Base-by-base conservation (phyloP, 2,113 vertebrate genomes). In the Penelope pileata region DNA sequence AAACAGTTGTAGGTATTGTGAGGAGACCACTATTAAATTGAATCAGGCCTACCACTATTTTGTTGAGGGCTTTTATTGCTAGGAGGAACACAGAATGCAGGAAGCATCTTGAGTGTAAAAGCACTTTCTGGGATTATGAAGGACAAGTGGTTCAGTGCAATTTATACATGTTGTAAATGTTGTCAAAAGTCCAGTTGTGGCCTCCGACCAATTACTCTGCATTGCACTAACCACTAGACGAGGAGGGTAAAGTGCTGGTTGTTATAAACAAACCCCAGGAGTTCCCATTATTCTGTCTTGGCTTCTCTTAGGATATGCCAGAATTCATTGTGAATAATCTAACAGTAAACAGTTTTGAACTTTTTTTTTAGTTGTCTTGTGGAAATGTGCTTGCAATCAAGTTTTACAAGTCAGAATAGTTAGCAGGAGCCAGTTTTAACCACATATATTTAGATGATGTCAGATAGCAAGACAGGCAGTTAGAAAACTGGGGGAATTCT, bases 21-120 rank as follows among this genome's bases (percentile, higher is more conserved):
- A 90, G 48, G 90, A 96, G 76, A 93, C 79, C 87, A 78, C 85
- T 95, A 91, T 91, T 94, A 95, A 96, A 96, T 90, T 96, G 95
- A 91, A 88, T 86, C 85, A 90, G 80, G 36, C 51, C 88, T 63
- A 90, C 76, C n/a, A 93, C 83, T 93, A 62, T 95, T 92, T 72
- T 86, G 85, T 74, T 77, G 75, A 36, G 68, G 82, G 23, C 72
- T 95, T 93, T 97, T 95, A 93, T 94, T 96, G 73, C 80, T 59
- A 51, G 83, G 83, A 90, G n/a, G 80, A 88, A 72, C 54, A 86
- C 14, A 74, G 79, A 78, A 93, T 48, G 36, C 79, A 83, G 83
- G 79, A 88, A 90, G 62, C 83, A 88, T 78, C 88, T 91, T 18
- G 27, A 91, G 85, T 88, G 76, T 90, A 95, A 96, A 96, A 90